Base-by-base conservation (phyloP, 2,888 invertebrate genomes). In the Zaprionus lineosus region DNA sequence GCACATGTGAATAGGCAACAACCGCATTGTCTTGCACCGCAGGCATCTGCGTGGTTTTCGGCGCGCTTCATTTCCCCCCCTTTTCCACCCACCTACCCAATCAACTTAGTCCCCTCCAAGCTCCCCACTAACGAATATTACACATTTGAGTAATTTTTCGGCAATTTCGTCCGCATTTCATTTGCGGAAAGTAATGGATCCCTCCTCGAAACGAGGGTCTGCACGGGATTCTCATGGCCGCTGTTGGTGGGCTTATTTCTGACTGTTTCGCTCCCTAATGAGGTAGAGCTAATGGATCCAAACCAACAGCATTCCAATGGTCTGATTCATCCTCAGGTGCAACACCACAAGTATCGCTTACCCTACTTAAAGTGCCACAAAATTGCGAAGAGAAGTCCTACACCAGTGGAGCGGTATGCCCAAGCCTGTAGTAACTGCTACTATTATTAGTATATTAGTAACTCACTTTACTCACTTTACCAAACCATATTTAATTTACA, bases 181-280 rank as follows among this genome's bases (percentile, higher is more conserved):
- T 84, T 63, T 57, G 62, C 37, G 70, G 36, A 81, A 81, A 76
- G 84, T 84, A 77, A 56, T 43, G 46, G 43, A 55, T 55, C 24
- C 28, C 33, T 15, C 16, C 9, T n/a, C n/a, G 34, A 31, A 33
- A 41, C 55, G n/a, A 14, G 37, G 16, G 16, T 31, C 19, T 29
- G 41, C n/a, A n/a, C n/a, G n/a, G n/a, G n/a, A n/a, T n/a, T 36
- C 41, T 52, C 46, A n/a, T n/a, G n/a, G n/a, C n/a, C n/a, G n/a
- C n/a, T n/a, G n/a, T n/a, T n/a, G n/a, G n/a, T n/a, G n/a, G n/a
- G n/a, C n/a, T n/a, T 9, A 29, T 11, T 19, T 15, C 9, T 11
- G 43, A 5, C 26, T 33, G 16, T 11, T 29, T 26, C 31, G 26
- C 9, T 26, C 28, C 24, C 34, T 34, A 60, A 65, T 55, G 47